Evolutionary conservation across 2,113 vertebrate genomes (phyloP), one percentile per base, ranked within the genome.

Genomic region (Excalfactoria chinensis): DNA sequence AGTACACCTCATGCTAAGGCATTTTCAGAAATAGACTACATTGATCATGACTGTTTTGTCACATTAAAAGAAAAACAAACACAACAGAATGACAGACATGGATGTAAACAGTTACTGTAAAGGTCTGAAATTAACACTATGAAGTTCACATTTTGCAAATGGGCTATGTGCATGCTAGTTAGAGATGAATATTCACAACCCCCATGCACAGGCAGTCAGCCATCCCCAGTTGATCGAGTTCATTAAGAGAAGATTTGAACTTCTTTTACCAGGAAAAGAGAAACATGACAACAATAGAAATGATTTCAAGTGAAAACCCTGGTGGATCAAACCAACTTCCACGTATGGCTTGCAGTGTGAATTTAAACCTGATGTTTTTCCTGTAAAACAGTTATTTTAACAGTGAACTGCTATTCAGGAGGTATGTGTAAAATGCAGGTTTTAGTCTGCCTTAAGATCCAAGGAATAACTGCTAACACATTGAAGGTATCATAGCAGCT

Each of bases 61-160:
- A 43, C 70, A 90, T 68, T 11, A 84, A 56, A 67, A 93, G 26
- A 51, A 81, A 59, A 67, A 93, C 37, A 37, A 37, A 37, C 37
- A 53, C 26, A 30, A 63, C 40, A 86, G 46, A 44, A 71, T 93
- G 86, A 81, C 66, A 92, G 86, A 23, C 84, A 71, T 34, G n/a
- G 56, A 64, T 92, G 56, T 68, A 93, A 94, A 92, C 58, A 92
- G 46, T 71, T 84, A n/a, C 43, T 71, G 66, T 64, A 68, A n/a
- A 86, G 89, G 73, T 84, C 86, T 89, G 84, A 84, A 90, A 58
- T 67, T 63, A 90, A 93, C 77, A 84, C 43, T 84, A 34, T 81
- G 66, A 86, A n/a, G 68, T 71, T 81, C 17, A 77, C 58, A 22
- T 81, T 67, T 89, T 72, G 62, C 43, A 92, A 92, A 93, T 69